These are phyloP conservation scores for Corythornis vintsioides DNA, from an alignment of 2,113 vertebrate genomes.

Conservation along the genomic window DNA sequence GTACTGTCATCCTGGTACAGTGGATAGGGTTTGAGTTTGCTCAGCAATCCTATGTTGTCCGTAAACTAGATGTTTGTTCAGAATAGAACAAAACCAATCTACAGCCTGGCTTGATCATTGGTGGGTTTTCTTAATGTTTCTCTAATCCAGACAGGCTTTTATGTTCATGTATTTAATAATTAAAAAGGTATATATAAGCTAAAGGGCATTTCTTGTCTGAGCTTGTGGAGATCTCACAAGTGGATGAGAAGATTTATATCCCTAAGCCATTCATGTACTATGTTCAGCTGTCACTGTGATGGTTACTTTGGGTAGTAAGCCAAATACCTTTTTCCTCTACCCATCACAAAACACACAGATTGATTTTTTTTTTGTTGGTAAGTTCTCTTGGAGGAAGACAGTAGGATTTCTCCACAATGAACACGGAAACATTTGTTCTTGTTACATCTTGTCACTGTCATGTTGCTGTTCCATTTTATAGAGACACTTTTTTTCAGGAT, in stretches of 20 bases:
- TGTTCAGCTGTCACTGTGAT: neutral
- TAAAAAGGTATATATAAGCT: neutral
- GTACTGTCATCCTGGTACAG: neutral
- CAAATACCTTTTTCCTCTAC: neutral
- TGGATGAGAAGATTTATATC: neutral
- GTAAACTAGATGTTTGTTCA: neutral
- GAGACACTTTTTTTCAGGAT: neutral
- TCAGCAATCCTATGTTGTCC: neutral
- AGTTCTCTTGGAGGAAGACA: neutral
- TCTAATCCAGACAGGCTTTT: neutral
- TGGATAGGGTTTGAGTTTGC: neutral
- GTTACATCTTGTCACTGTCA: neutral
- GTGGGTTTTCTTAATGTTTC: neutral
- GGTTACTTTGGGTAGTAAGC: neutral
- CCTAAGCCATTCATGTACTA: neutral
- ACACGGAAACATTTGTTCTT: neutral
- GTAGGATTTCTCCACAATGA: neutral
- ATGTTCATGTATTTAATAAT: neutral
- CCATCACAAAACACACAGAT: neutral
- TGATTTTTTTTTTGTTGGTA: neutral
- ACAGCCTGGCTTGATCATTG: neutral
- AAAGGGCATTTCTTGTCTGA: neutral
- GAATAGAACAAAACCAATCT: neutral
- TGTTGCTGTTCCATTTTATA: neutral
- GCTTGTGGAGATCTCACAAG: neutral